These are phyloP conservation scores for Rhinoraja longicauda DNA, from an alignment of 2,797 vertebrate genomes.

Conservation along the genomic window DNA sequence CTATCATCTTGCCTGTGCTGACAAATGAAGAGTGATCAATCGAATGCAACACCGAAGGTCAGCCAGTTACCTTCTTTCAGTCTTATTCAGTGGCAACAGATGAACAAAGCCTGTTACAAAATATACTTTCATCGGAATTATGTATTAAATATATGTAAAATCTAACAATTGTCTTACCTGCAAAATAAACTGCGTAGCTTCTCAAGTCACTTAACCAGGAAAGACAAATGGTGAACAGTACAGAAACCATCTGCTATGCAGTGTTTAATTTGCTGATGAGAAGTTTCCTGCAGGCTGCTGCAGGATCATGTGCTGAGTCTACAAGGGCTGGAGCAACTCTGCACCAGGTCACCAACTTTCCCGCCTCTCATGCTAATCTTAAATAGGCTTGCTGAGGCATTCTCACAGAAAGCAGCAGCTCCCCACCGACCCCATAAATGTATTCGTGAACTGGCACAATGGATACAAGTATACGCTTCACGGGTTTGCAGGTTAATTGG, in stretches of 20 bases:
- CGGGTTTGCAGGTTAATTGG: too few species aligned
- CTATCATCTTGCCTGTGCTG: too few species aligned
- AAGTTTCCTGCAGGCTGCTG: not conserved
- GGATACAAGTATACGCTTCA: too few species aligned
- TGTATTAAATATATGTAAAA: not conserved
- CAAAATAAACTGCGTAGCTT: not conserved
- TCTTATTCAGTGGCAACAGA: not conserved
- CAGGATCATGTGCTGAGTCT: conserved; percentile 5
- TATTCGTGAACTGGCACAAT: too few species aligned
- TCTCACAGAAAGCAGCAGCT: not conserved
- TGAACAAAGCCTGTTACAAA: not conserved
- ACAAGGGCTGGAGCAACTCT: not conserved
- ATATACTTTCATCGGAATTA: not conserved
- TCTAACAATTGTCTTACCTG: not conserved
- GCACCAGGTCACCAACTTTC: not conserved
- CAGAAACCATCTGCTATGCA: not conserved
- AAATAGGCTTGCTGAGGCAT: not conserved
- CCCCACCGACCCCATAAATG: not conserved
- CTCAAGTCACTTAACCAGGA: not conserved
- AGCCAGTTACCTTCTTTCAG: not conserved
- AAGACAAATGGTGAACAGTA: not conserved
- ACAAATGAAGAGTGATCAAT: not conserved
- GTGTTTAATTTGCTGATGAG: conserved; percentile 8
- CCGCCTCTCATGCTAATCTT: not conserved
- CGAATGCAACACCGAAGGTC: not conserved